A percentile compares a stretch with the other conserved stretches of the same genome.
These are phyloP conservation scores for Geophilus truncorum DNA, from an alignment of 2,888 invertebrate genomes.

Conservation along the genomic window DNA sequence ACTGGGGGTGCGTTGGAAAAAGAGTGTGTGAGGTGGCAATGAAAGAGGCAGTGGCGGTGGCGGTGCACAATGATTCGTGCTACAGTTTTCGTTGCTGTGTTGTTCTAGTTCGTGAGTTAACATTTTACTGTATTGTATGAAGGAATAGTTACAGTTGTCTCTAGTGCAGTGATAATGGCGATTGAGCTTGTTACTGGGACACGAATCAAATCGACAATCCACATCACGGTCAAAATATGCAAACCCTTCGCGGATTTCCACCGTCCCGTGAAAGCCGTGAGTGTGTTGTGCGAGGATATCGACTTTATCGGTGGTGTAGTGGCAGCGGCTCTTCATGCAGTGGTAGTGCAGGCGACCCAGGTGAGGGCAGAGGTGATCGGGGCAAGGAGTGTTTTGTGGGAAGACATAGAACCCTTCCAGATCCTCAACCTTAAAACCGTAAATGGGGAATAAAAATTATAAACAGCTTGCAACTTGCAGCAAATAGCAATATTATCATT, in stretches of 20 bases:
- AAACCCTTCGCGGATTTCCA: conserved; percentile 76
- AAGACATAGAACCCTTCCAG: conserved; percentile 48
- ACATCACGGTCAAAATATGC: conserved; percentile 72
- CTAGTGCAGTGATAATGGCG: conserved; percentile 71
- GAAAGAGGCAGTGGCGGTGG: conserved; percentile 35
- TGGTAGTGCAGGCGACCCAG: conserved; percentile 71
- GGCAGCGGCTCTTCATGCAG: conserved; percentile 74
- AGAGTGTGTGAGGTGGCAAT: conserved; percentile 36
- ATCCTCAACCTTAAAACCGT: conserved; percentile 41
- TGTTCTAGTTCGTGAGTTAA: conserved; percentile 66
- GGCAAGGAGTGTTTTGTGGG: conserved; percentile 56
- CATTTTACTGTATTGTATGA: conserved; percentile 70
- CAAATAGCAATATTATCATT: not conserved
- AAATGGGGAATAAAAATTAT: conserved; percentile 43
- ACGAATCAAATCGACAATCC: conserved; percentile 63
- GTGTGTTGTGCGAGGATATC: conserved; percentile 74
- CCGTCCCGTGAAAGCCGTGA: conserved; percentile 77
- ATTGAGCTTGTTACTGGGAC: conserved; percentile 63
- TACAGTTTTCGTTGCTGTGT: conserved; percentile 41
- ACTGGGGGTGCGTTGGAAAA: not conserved
- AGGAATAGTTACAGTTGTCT: conserved; percentile 65
- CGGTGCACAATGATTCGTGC: conserved; percentile 21
- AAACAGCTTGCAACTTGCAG: conserved; percentile 35
- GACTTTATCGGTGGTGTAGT: conserved; percentile 73
- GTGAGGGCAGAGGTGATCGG: conserved; percentile 68